Evolutionary conservation across 1,140 invertebrate species (phyloP), one percentile per base, ranked within the genome.

Genomic region (Tetramorium alpestre): DNA sequence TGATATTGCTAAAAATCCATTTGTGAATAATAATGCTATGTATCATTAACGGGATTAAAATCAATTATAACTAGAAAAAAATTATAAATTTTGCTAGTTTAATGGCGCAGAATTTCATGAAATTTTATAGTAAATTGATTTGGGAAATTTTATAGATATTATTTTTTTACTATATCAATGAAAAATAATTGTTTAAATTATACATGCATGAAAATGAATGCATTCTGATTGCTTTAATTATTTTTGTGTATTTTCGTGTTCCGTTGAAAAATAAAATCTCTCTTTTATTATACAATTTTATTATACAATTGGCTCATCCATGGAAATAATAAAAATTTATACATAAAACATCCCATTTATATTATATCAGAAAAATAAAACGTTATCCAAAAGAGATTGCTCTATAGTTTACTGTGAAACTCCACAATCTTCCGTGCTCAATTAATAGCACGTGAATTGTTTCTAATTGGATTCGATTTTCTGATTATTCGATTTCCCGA

Each of bases 11-110:
- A 69, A 56, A 49, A 64, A 65, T 67, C 0, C 1, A 6, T 51
- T 3, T 44, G 10, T 54, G 2, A 22, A 69, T 18, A 69, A 25
- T 25, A 47, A 51, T 2, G 13, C 1, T 51, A 58, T 28, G 10
- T 38, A n/a, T 47, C 62, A 49, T 78, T 33, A 7, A 2, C 0
- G 5, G 22, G 3, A 62, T 65, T 78, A 58, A 5, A 44, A 47
- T 82, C 51, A 4, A 67, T 87, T 75, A 84, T 49, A 60, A 1
- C 7, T 38, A 33, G 33, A 33, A 44, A 25, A 60, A 82, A 70
- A 70, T 76, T 80, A 44, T 18, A 38, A 13, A 28, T 38, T 28
- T 54, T 18, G 11, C 2, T 38, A 47, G 1, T 56, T 18, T 51
- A 22, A 7, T 65, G 22, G 7, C 11, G 7, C 10, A 13, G 2